Conservation (phyloP, 2,888 invertebrate genomes). For the Leptopilina drosophilae region DNA sequence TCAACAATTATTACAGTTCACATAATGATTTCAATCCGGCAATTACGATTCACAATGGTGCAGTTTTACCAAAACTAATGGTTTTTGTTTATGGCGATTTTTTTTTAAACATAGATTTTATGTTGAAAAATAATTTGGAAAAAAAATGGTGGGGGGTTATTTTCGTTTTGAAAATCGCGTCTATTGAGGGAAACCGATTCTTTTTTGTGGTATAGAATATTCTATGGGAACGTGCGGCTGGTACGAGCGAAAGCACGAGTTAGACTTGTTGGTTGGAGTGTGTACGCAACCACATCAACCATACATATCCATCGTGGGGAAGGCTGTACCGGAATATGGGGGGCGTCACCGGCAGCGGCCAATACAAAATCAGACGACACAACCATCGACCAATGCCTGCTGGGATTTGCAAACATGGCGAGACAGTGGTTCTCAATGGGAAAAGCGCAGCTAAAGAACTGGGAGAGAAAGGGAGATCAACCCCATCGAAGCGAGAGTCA, state of each 20-base stretch:
- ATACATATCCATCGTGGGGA: slow-evolving; percentile 51
- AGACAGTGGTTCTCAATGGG: slow-evolving; percentile 72
- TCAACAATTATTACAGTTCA: too few species aligned
- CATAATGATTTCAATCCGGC: too few species aligned
- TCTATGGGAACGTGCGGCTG: slow-evolving; percentile 67
- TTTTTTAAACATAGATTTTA: too few species aligned
- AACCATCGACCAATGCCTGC: slow-evolving; percentile 62
- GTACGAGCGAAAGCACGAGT: slow-evolving; percentile 71
- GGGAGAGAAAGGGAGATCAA: slow-evolving; percentile 1
- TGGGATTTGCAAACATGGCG: slow-evolving; percentile 70
- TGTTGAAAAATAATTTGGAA: too few species aligned
- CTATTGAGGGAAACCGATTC: background rate
- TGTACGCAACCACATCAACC: slow-evolving; percentile 49
- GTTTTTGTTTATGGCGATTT: too few species aligned
- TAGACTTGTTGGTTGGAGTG: slow-evolving; percentile 59
- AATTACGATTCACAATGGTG: too few species aligned
- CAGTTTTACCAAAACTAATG: too few species aligned
- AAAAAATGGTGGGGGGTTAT: too few species aligned
- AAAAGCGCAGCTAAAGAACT: too few species aligned
- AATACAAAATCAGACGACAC: slow-evolving; percentile 57
- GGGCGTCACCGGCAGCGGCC: slow-evolving; percentile 65
- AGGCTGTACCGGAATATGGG: slow-evolving; percentile 58
- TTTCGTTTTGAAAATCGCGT: too few species aligned
- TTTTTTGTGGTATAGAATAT: background rate
- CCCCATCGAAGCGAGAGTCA: slow-evolving; percentile 38